Conservation (phyloP, 2,888 invertebrate species). For the Lagria hirta region DNA sequence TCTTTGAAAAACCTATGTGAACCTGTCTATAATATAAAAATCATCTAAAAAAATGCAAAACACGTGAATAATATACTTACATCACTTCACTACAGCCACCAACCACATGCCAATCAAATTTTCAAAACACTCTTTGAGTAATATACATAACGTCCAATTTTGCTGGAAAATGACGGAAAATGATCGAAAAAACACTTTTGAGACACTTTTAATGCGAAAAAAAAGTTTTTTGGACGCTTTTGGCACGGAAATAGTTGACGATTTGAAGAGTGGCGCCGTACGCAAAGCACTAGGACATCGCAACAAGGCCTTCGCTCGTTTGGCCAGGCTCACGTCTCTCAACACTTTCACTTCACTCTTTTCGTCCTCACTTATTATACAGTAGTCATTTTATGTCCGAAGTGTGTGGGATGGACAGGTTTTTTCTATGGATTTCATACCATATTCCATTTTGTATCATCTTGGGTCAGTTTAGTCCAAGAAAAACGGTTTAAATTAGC, state of each 20-base stretch:
- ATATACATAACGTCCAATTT: too few relatives aligned
- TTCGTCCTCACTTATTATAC: slow-evolving; percentile 18
- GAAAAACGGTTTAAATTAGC: too few relatives aligned
- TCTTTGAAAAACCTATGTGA: not conserved
- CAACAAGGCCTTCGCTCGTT: slow-evolving; percentile 6
- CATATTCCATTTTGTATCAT: too few relatives aligned
- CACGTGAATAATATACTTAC: slow-evolving; percentile 18
- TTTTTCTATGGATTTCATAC: too few relatives aligned
- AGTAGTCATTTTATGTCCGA: too few relatives aligned
- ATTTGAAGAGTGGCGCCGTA: slow-evolving; percentile 16
- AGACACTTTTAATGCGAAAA: slow-evolving; percentile 6
- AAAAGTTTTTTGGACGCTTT: slow-evolving; percentile 11
- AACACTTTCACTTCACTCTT: slow-evolving; percentile 16
- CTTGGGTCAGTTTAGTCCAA: too few relatives aligned
- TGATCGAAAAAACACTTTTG: not conserved
- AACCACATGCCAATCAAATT: too few relatives aligned
- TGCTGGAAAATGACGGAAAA: too few relatives aligned
- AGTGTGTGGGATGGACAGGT: slow-evolving; percentile 19
- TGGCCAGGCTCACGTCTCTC: too few relatives aligned
- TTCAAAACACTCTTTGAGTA: too few relatives aligned
- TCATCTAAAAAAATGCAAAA: too few relatives aligned
- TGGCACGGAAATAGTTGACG: slow-evolving; percentile 3
- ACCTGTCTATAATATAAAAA: too few relatives aligned
- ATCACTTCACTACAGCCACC: slow-evolving; percentile 17
- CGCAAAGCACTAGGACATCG: slow-evolving; percentile 10